Evolutionary conservation across 2,888 invertebrate species (phyloP).

Genomic region (Stenotaenia linearis): DNA sequence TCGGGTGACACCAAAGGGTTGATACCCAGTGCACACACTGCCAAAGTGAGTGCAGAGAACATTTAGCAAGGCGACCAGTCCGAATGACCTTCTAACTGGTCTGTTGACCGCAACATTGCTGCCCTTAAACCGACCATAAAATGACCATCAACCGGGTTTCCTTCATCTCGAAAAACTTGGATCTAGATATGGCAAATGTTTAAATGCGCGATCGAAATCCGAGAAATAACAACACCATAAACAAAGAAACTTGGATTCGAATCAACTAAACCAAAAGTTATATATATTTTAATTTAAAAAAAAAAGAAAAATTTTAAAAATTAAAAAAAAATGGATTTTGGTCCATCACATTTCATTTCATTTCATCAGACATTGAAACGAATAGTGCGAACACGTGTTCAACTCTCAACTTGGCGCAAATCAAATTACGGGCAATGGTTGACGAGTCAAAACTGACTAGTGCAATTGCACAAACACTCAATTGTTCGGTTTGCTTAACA

Average conservation of each 20-base stretch:
- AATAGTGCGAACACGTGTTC: slow-evolving; percentile 15
- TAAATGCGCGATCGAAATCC: no score
- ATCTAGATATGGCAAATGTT: no score
- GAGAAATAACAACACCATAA: no score
- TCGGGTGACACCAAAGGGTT: neutral
- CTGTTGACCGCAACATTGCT: neutral
- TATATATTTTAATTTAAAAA: neutral
- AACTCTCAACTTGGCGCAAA: neutral
- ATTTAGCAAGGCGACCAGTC: neutral
- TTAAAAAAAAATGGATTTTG: neutral
- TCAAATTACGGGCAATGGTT: slow-evolving; percentile 4
- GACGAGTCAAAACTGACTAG: slow-evolving; percentile 9
- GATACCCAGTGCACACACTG: neutral
- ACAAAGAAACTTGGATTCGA: no score
- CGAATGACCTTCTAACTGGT: neutral
- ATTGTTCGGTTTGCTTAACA: slow-evolving; percentile 7
- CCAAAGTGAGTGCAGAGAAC: neutral
- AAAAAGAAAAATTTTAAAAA: no score
- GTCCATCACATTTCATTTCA: neutral
- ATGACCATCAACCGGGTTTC: neutral
- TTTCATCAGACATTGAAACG: neutral
- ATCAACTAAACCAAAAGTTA: no score
- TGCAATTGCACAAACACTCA: neutral
- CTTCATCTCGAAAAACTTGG: neutral
- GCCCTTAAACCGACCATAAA: neutral